Evolutionary conservation across 2,113 vertebrate species (phyloP), one percentile per base, ranked within the genome.

Genomic region (Collichthys lucidus): DNA sequence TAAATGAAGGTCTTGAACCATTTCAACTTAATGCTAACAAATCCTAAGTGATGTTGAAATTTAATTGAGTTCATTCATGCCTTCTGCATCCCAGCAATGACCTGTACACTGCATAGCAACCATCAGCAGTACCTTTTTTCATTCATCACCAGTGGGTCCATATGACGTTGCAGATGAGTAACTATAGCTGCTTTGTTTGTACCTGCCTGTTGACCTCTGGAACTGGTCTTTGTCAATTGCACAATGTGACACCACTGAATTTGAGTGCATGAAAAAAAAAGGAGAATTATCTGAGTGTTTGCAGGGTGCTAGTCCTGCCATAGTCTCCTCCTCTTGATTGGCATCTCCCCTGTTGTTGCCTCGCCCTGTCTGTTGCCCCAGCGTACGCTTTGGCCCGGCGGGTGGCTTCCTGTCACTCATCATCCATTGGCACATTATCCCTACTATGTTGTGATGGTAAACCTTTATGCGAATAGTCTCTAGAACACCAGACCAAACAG

Each of bases 391-490:
- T 42, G 70, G 83, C 84, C 60, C 82, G 76, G 84, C 77, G 74
- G 82, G 83, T 76, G 86, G 80, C 74, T 76, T 84, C 63, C 61
- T 82, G 79, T 78, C 85, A 79, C 68, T 90, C 75, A 82, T 62
- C 69, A 73, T 14, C 72, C 44, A 63, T 10, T 62, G 55, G 63
- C 77, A 24, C 74, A 56, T 57, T 59, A 57, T 42, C 44, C 42
- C 31, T 2, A 16, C 50, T 12, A 26, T 42, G 53, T 44, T 77
- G 74, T 52, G 60, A 69, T 49, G 46, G 63, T 35, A 69, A 86
- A 75, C 31, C n/a, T 8, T 46, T 50, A 55, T 56, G 76, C 46
- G 57, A 61, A 76, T 47, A 62, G 71, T 77, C 64, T 78, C 40
- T 68, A 56, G n/a, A 82, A 80, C 55, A 68, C 61, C 50, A 46